These are phyloP conservation scores for Oryctolagus cuniculus DNA, from an alignment of 2,113 vertebrate species.

Conservation along the genomic window DNA sequence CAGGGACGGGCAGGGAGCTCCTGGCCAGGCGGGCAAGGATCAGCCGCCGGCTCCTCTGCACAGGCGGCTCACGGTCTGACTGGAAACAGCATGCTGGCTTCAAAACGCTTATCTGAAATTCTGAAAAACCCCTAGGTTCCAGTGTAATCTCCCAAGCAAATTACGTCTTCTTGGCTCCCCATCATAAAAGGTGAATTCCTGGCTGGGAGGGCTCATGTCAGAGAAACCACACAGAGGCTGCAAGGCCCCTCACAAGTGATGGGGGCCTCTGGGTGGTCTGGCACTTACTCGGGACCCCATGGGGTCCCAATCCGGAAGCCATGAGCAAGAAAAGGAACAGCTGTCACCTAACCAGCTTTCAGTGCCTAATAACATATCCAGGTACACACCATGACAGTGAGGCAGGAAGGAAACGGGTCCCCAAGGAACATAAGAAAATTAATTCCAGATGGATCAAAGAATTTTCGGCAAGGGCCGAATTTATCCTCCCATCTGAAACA, in stretches of 20 bases:
- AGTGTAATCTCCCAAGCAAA: background rate
- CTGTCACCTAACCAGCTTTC: background rate
- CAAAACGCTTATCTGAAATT: background rate
- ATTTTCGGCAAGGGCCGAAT: background rate
- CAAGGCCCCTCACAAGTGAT: background rate
- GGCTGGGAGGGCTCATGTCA: background rate
- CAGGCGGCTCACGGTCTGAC: background rate
- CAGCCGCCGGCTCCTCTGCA: background rate
- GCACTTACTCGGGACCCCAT: background rate
- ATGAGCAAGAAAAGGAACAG: background rate
- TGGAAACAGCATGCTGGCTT: background rate
- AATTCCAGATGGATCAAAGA: conserved; percentile 39
- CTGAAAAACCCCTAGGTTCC: background rate
- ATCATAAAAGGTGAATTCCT: background rate
- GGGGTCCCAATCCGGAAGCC: background rate
- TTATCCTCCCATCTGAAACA: background rate
- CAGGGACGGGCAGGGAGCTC: fast-evolving
- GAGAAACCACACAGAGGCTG: background rate
- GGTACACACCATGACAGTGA: background rate
- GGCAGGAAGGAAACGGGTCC: too few relatives aligned
- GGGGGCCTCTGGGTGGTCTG: background rate
- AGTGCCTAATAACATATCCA: fast-evolving
- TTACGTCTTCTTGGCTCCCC: background rate
- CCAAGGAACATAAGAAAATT: background rate
- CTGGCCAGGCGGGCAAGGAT: background rate